Evolutionary conservation across 2,888 invertebrate genomes (phyloP).

Genomic region (Drosophila atripex): DNA sequence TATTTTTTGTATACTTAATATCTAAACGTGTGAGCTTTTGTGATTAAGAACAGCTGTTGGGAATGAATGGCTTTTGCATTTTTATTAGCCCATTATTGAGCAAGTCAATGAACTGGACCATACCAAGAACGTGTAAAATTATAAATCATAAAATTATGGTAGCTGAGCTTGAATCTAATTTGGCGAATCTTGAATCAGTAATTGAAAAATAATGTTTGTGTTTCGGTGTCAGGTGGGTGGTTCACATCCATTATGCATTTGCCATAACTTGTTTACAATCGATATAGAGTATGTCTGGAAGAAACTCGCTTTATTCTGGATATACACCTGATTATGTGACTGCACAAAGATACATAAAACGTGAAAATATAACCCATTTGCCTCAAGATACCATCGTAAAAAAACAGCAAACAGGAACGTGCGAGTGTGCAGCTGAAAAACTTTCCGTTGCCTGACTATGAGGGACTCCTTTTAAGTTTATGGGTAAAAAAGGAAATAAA

Average conservation of each 20-base stretch:
- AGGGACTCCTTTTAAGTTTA: not conserved
- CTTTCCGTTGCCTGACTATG: not conserved
- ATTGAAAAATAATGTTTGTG: not conserved
- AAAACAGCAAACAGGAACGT: not conserved
- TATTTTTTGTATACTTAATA: not conserved
- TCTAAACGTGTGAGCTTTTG: constrained; percentile 3
- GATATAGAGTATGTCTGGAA: not conserved
- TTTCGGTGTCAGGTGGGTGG: no score
- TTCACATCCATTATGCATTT: not conserved
- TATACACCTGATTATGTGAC: constrained; percentile 2
- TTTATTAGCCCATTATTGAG: constrained; percentile 1
- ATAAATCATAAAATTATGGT: not conserved
- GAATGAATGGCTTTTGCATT: not conserved
- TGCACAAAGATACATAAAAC: not conserved
- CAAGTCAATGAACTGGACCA: constrained; percentile 3
- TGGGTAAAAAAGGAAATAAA: not conserved
- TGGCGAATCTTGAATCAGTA: not conserved
- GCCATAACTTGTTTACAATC: not conserved
- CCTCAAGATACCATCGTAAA: constrained; percentile 2
- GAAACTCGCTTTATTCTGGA: not conserved
- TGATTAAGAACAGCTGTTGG: constrained; percentile 2
- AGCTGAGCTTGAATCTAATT: not conserved
- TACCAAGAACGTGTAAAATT: not conserved
- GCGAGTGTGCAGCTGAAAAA: not conserved
- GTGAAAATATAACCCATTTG: not conserved